These are phyloP conservation scores for Pyrrhosoma nymphula DNA, from an alignment of 2,888 invertebrate genomes.

Conservation along the genomic window DNA sequence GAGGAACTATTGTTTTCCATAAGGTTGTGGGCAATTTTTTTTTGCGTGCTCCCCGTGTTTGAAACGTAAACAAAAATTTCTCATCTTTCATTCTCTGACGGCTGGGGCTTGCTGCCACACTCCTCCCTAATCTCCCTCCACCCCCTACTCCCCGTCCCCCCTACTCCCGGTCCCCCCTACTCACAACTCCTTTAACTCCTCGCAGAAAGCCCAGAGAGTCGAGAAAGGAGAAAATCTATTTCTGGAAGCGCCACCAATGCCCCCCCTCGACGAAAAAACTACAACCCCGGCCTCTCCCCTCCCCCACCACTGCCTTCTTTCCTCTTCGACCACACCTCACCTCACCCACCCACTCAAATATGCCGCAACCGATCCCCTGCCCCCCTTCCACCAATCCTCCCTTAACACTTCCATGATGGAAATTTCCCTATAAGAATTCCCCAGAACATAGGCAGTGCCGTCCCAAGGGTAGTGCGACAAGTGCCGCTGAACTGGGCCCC, in stretches of 20 bases:
- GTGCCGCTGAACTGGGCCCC: too few species aligned
- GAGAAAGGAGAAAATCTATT: neutral
- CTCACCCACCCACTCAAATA: neutral
- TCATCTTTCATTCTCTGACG: neutral
- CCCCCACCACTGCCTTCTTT: neutral
- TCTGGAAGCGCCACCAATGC: neutral
- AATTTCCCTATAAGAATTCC: too few species aligned
- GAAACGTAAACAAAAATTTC: neutral
- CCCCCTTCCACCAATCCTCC: too few species aligned
- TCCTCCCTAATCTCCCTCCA: neutral
- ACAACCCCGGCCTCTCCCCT: neutral
- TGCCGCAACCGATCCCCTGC: neutral
- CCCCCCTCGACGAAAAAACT: neutral
- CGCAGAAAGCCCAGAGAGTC: neutral
- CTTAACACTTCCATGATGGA: too few species aligned
- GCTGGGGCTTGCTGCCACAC: neutral
- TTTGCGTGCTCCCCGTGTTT: neutral
- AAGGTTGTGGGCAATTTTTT: too few species aligned
- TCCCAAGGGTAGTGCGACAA: too few species aligned
- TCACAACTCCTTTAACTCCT: too few species aligned
- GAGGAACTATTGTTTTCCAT: too few species aligned
- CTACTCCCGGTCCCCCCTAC: neutral
- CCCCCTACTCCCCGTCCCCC: neutral
- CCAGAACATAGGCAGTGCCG: neutral
- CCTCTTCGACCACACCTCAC: neutral